Conservation (phyloP, 1,140 invertebrate genomes). For the Rhagoletis zephyria region DNA sequence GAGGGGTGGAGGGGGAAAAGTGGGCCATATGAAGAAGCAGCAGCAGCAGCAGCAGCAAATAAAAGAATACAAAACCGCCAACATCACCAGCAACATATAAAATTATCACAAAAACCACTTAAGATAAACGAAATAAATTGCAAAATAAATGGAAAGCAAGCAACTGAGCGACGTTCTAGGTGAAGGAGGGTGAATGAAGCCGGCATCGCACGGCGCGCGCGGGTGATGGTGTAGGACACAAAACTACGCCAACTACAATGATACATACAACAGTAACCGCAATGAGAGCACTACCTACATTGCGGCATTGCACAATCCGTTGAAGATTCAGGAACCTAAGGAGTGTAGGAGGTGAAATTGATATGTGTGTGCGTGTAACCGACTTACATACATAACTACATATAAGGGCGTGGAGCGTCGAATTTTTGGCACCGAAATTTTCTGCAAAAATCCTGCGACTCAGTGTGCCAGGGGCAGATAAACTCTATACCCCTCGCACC, state of each 20-base stretch:
- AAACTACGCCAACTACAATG: slow-evolving; percentile 29
- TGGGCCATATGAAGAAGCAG: neutral
- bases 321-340: neutral
- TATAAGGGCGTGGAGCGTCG: neutral
- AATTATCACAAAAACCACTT: slow-evolving; percentile 55
- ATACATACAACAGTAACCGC: slow-evolving; percentile 9
- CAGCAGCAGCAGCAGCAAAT: slow-evolving; percentile 20
- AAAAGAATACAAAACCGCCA: slow-evolving; percentile 53
- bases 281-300: neutral
- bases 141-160: slow-evolving; percentile 54
- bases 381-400: neutral
- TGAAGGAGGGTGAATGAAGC: neutral
- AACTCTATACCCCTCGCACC: neutral
- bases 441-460: slow-evolving; percentile 5
- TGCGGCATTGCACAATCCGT: neutral
- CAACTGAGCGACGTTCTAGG: neutral
- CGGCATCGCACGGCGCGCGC: neutral
- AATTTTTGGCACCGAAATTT: slow-evolving; percentile 35
- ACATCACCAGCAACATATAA: slow-evolving; percentile 50
- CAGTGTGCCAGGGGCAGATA: slow-evolving; percentile 20
- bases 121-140: slow-evolving; percentile 59
- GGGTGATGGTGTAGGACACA: neutral
- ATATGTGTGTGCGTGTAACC: neutral
- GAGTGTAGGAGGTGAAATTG: neutral
- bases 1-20: neutral